These are phyloP conservation scores for Sinopyrophorus schimmeli DNA, from an alignment of 2,888 invertebrate species.

Conservation along the genomic window DNA sequence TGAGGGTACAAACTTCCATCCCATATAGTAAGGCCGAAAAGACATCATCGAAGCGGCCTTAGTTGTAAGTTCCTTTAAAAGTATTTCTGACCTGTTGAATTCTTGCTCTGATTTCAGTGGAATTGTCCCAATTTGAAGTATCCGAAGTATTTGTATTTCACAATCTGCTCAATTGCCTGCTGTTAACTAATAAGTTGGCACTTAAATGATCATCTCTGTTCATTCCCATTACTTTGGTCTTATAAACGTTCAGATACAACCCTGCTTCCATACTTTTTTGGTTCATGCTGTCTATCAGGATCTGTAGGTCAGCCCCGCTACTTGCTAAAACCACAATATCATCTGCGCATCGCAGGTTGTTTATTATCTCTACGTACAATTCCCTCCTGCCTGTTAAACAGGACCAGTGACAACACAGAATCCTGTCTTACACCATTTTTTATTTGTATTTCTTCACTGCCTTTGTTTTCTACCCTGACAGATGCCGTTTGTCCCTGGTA, in stretches of 20 bases:
- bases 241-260: neutral
- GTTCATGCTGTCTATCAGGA: neutral
- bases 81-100: too few relatives aligned
- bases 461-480: neutral
- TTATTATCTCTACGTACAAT: neutral
- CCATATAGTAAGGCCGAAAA: too few relatives aligned
- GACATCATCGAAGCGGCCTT: neutral
- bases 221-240: neutral
- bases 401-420: too few relatives aligned
- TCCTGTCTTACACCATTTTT: too few relatives aligned
- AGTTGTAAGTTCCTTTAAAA: neutral
- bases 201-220: neutral
- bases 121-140: neutral
- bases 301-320: neutral
- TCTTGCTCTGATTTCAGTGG: neutral
- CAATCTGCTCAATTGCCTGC: neutral
- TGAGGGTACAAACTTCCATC: too few relatives aligned
- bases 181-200: neutral
- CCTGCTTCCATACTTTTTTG: neutral
- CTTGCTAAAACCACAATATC: neutral
- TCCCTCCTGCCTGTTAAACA: too few relatives aligned
- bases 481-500: neutral
- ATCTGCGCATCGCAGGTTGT: neutral
- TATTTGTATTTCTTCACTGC: neutral
- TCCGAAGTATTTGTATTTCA: neutral